These are phyloP conservation scores for Sepiola atlantica DNA, from an alignment of 2,888 invertebrate species.

Conservation along the genomic window DNA sequence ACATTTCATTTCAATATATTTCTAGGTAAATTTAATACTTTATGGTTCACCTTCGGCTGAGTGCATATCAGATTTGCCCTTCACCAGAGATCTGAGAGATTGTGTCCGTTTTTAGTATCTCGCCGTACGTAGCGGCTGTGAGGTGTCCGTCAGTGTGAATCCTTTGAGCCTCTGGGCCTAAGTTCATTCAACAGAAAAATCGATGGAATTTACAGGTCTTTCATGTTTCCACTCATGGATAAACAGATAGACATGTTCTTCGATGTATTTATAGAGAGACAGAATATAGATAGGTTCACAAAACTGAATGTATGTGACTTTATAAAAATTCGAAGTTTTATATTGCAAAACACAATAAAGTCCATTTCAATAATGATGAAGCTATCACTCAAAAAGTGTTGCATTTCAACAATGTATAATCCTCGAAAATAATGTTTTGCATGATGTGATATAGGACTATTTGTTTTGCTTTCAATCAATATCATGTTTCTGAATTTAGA, in stretches of 20 bases:
- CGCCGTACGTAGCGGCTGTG: background rate
- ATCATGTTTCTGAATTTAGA: too few species aligned
- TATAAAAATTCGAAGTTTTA: too few species aligned
- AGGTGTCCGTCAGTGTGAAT: background rate
- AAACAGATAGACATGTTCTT: background rate
- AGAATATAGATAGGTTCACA: too few species aligned
- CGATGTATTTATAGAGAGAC: too few species aligned
- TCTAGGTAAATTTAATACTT: background rate
- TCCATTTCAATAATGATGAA: too few species aligned
- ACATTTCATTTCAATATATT: background rate
- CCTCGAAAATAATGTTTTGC: too few species aligned
- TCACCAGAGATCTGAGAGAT: background rate
- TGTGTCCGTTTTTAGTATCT: background rate
- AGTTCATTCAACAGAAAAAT: background rate
- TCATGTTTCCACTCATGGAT: background rate
- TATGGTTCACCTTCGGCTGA: background rate
- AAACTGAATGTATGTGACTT: too few species aligned
- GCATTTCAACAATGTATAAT: too few species aligned
- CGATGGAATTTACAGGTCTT: background rate
- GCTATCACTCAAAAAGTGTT: too few species aligned
- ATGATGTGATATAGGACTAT: too few species aligned
- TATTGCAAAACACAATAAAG: too few species aligned
- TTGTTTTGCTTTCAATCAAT: too few species aligned
- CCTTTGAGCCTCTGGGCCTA: background rate
- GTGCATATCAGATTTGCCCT: background rate